Evolutionary conservation across 1,140 invertebrate genomes (phyloP), one percentile per base, ranked within the genome.

Genomic region (Campoletis sonorensis): DNA sequence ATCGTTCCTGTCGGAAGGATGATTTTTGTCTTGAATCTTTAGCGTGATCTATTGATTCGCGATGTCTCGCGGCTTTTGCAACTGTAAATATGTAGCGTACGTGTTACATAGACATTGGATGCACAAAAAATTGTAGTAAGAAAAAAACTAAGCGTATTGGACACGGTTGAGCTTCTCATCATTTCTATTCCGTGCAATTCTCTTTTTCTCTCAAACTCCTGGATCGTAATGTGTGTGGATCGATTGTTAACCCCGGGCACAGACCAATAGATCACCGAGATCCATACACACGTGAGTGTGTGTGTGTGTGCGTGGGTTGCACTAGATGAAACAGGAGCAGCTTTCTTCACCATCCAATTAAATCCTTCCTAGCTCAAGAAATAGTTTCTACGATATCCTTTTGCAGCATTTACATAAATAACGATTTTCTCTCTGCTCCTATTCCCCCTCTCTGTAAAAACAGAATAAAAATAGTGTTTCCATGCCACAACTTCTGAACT

Each of bases 371-470:
- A 54, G 40, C 51, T 49, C 27, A 77, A 79, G 67, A 64, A 73
- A 82, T 81, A 81, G 81, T 81, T 64, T 23, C 8, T 79, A 81
- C 79, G 79, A 70, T 82, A 81, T 81, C 83, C 83, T 84, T 84
- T 84, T 84, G 76, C 71, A 84, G 79, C 71, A 82, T 84, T 84
- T 82, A 84, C 81, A 82, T 84, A 82, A 84, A 84, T 82, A 84
- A 84, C 79, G 70, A 82, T 84, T 82, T 84, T 84, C 79, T 81
- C 72, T 71, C 80, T 80, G 1, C 23, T 13, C 23, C 61, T 64
- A 2, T 3, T 23, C 61, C 13, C 61, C 61, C 68, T 27, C 71
- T 40, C 4, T 16, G 30, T 10, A 13, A 40, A 54, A 79, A 27
- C 37, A 49, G 8, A 13, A 0, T 18, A 23, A 40, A 40, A 10